Evolutionary conservation across 2,888 invertebrate species (phyloP).

Genomic region (Seira ritae): DNA sequence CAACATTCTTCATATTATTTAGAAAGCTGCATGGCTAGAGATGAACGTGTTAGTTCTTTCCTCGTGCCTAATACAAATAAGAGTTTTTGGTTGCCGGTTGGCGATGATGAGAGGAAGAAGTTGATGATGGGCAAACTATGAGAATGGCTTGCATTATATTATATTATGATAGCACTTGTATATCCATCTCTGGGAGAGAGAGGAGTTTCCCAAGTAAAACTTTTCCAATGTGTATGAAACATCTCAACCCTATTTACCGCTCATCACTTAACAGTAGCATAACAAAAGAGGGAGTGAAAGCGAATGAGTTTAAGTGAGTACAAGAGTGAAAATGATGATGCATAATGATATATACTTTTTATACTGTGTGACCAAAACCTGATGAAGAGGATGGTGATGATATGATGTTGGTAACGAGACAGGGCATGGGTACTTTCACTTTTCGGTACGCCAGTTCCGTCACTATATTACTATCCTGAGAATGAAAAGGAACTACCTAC

Average conservation of each 20-base stretch:
- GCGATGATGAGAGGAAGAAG: slow-evolving; percentile 31
- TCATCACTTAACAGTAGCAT: neutral
- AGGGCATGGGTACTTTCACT: neutral
- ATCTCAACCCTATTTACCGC: neutral
- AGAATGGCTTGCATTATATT: neutral
- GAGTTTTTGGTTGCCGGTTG: slow-evolving; percentile 30
- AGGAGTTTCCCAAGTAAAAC: neutral
- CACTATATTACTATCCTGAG: too few species aligned
- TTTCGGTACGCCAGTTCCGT: too few species aligned
- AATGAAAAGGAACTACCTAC: too few species aligned
- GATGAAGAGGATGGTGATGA: neutral
- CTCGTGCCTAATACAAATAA: slow-evolving; percentile 23
- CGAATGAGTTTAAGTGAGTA: neutral
- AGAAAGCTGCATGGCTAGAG: neutral
- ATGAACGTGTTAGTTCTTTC: neutral
- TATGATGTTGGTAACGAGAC: neutral
- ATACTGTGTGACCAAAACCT: neutral
- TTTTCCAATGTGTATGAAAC: neutral
- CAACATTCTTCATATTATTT: neutral
- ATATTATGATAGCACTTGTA: neutral
- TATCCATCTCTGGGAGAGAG: neutral
- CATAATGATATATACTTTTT: neutral
- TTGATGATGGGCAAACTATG: slow-evolving; percentile 12
- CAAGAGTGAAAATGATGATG: neutral
- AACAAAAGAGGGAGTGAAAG: neutral